These are phyloP conservation scores for Halcyon chelicuti DNA, from an alignment of 2,797 vertebrate genomes.

Conservation along the genomic window DNA sequence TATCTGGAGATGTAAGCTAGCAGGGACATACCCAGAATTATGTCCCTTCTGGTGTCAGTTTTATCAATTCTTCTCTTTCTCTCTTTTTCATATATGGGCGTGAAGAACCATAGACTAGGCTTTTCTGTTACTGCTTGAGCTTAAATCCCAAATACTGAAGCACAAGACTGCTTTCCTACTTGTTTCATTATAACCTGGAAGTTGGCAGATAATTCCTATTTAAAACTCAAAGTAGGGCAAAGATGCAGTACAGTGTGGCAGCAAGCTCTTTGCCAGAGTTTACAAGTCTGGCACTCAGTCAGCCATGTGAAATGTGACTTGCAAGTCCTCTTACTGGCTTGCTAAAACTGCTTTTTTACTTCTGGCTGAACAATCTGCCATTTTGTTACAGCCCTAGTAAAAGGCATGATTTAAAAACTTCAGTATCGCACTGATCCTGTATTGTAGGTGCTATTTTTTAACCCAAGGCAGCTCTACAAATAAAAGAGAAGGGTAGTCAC, in stretches of 20 bases:
- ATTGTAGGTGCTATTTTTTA: neutral
- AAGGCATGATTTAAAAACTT: neutral
- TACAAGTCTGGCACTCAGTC: neutral
- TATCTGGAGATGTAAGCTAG: neutral
- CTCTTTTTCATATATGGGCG: neutral
- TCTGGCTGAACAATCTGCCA: neutral
- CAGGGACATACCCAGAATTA: neutral
- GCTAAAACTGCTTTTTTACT: neutral
- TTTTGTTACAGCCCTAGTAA: neutral
- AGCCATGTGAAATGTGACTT: neutral
- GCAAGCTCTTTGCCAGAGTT: neutral
- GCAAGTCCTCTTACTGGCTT: neutral
- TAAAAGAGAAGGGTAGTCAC: neutral
- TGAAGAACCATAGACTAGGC: neutral
- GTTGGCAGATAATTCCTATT: neutral
- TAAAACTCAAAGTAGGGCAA: constrained; percentile 9
- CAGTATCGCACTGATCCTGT: neutral
- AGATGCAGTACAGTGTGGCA: neutral
- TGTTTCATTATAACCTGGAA: neutral
- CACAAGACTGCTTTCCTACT: neutral
- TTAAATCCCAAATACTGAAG: neutral
- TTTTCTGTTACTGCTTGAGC: neutral
- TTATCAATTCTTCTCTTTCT: neutral
- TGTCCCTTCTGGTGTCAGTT: neutral
- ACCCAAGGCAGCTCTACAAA: neutral